Conservation (phyloP, 2,113 vertebrate genomes). For the Mugil cephalus region DNA sequence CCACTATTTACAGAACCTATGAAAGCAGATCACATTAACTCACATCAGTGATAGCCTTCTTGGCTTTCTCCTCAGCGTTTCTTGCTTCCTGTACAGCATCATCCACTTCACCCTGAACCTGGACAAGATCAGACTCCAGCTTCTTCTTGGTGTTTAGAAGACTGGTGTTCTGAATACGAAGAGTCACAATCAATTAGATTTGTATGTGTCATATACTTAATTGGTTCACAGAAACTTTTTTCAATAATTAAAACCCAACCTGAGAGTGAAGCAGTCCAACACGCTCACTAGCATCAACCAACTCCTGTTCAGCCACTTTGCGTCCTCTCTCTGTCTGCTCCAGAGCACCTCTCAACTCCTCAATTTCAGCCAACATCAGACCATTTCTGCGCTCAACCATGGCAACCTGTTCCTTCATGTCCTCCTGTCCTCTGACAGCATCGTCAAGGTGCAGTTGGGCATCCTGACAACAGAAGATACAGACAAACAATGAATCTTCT, state of each 20-base stretch:
- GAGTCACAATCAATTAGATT: not conserved
- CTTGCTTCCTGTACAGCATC: no score
- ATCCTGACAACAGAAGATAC: conserved; percentile 77
- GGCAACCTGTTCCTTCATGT: conserved; percentile 87
- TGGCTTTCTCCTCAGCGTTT: not conserved
- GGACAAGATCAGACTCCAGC: no score
- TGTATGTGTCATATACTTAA: not conserved
- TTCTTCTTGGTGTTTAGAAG: not conserved
- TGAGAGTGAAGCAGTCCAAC: conserved; percentile 92
- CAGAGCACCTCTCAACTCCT: conserved; percentile 38
- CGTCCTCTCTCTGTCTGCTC: conserved; percentile 51
- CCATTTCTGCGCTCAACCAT: conserved; percentile 21
- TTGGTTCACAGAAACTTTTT: no score
- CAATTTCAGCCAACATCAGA: not conserved
- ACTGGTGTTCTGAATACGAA: not conserved
- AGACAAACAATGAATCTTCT: not conserved
- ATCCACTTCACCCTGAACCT: no score
- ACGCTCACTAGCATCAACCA: conserved; percentile 89
- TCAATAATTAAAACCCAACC: conserved; percentile 67
- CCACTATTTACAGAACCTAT: no score
- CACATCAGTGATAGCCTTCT: not conserved
- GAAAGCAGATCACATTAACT: conserved; percentile 3
- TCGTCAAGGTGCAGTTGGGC: conserved; percentile 89
- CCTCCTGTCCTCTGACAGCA: conserved; percentile 85
- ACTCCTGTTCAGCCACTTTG: conserved; percentile 52